Base-by-base conservation (phyloP, 2,888 invertebrate genomes). In the Argyra leucocephala region DNA sequence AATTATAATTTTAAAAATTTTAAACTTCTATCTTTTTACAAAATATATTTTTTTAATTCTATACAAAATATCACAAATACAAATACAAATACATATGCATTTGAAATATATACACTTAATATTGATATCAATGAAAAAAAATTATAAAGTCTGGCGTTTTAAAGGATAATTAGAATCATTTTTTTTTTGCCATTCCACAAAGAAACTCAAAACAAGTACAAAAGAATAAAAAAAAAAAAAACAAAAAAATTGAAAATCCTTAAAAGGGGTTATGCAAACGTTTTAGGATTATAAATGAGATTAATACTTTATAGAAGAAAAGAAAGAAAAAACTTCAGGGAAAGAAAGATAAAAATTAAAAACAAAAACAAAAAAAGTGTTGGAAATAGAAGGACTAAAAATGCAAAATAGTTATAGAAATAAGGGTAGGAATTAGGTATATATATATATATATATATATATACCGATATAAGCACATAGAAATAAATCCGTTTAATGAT, bases 261-360 rank as follows among this genome's bases (percentile, higher is more conserved):
- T 48, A 18, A 48, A 48, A 48, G 31, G 61, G 61, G 31, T 61
- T 61, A 61, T 26, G 61, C 21, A 61, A 61, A 61, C 61, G 61
- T 61, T 31, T 61, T 31, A 31, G 61, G 61, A 61, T 61, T 61
- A 61, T 61, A 61, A 61, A 61, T 21, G 61, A 31, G 61, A 61
- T 61, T 61, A 61, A 61, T 61, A 21, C 24, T 60, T 61, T 61
- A 48, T 12, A 48, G n/a, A 18, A 48, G 12, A 48, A 48, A 48
- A 2, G 48, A 12, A 48, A 48, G 4, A n/a, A n/a, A 48, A n/a
- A n/a, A 5, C 6, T 48, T 2, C 9, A 48, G 37, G 5, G 18
- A 48, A 15, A n/a, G 48, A 18, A n/a, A 48, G n/a, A n/a, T 12
- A 48, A n/a, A 48, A 18, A 48, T 18, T 15, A 37, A 15, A 37